A percentile compares a stretch with the other conserved stretches of the same genome.
These are phyloP conservation scores for Gambusia holbrooki DNA, from an alignment of 2,113 vertebrate species.

Conservation along the genomic window DNA sequence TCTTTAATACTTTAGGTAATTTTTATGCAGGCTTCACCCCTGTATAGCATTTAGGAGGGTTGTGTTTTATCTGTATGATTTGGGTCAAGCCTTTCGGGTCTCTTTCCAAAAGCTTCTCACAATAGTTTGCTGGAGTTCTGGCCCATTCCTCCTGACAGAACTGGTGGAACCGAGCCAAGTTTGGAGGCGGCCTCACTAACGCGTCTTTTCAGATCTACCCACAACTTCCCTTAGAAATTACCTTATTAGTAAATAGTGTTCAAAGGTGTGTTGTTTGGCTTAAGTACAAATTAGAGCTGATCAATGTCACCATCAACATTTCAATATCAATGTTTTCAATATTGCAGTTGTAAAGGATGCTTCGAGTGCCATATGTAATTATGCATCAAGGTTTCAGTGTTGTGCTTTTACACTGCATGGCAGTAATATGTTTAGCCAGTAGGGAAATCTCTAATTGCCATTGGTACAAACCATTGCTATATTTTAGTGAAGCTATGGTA, in stretches of 20 bases:
- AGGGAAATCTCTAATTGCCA: neutral
- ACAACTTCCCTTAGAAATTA: no score
- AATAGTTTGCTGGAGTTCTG: no score
- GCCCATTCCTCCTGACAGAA: no score
- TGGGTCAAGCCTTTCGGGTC: no score
- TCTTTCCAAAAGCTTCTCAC: no score
- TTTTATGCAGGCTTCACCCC: neutral
- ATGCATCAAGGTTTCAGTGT: neutral
- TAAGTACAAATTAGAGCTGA: neutral
- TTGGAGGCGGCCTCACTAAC: no score
- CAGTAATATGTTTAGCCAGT: neutral
- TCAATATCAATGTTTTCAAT: neutral
- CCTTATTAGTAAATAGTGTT: neutral
- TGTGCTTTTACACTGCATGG: neutral
- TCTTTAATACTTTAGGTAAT: constrained; percentile 8
- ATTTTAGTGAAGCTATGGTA: neutral
- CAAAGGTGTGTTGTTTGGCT: neutral
- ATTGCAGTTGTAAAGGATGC: no score
- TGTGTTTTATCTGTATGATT: no score
- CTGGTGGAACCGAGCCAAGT: no score
- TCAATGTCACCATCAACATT: neutral
- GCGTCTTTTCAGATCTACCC: no score
- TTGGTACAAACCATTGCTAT: neutral
- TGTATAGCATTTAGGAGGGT: neutral
- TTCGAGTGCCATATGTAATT: neutral